phyloP scores from a whole-genome alignment of 2,888 invertebrate species.

The Drosophila anomalata region DNA sequence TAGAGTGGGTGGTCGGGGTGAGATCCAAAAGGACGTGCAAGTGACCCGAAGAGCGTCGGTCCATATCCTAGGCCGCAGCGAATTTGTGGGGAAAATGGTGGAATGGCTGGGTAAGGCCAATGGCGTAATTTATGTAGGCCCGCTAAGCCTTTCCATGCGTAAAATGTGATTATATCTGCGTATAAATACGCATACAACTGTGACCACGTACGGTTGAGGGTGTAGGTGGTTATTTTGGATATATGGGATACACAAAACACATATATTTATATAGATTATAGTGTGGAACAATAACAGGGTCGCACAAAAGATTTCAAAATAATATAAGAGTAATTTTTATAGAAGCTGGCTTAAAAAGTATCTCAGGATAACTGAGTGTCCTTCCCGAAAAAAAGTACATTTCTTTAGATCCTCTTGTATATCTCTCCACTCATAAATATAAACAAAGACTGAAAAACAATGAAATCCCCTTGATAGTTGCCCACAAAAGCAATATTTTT shows the following conservation, averaged over 20 bases:
- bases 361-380: neutral
- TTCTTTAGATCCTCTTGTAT: too few relatives aligned
- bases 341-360: neutral
- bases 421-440: neutral
- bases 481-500: neutral
- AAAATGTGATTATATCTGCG: conserved; percentile 70
- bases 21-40: conserved; percentile 58
- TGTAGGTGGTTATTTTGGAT: conserved; percentile 29
- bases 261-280: conserved; percentile 1
- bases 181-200: conserved; percentile 40
- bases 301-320: neutral
- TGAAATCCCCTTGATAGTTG: neutral
- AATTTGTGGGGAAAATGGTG: conserved; percentile 3
- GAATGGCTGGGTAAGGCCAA: conserved; percentile 39
- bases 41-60: conserved; percentile 54
- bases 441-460: neutral
- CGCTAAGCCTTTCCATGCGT: conserved; percentile 68
- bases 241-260: neutral
- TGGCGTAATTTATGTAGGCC: conserved; percentile 73
- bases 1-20: neutral
- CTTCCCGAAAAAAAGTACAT: neutral
- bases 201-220: conserved; percentile 7
- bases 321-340: neutral
- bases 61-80: conserved; percentile 22
- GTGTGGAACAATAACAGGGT: conserved; percentile 5